Percentiles rank a stretch among this genome's conserved stretches.
Conservation (phyloP, 2,797 vertebrate species). For the Nyctalus aviator region DNA sequence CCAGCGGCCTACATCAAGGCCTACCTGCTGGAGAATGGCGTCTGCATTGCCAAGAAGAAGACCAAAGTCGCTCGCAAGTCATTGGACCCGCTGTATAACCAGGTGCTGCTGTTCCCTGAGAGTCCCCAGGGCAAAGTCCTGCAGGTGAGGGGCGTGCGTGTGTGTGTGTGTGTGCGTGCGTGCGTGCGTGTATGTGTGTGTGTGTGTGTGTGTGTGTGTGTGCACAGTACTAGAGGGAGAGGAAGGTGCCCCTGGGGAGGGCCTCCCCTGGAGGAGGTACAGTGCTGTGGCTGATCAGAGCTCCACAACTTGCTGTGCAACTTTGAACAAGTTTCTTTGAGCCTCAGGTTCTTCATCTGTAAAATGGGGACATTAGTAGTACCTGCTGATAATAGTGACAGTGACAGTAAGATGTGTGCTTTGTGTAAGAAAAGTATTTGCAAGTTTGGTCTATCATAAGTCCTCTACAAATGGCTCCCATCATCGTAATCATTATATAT, state of each 20-base stretch:
- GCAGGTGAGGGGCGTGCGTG: constrained; percentile 89
- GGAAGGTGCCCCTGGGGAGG: background rate
- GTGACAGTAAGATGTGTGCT: background rate
- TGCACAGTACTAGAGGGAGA: too few species aligned
- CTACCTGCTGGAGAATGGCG: constrained; percentile 96
- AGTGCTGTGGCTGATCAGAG: background rate
- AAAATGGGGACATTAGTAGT: background rate
- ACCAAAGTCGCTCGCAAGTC: constrained; percentile 98
- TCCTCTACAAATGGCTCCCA: background rate
- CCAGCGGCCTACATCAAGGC: constrained; percentile 98
- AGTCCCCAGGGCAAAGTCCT: constrained; percentile 98
- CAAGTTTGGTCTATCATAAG: background rate
- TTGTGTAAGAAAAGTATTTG: background rate
- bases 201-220: too few species aligned
- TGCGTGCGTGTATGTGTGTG: background rate
- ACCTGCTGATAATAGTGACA: background rate
- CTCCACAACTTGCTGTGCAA: fast-evolving
- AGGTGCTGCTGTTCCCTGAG: constrained; percentile 97
- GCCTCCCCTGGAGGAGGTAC: background rate
- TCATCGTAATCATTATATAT: fast-evolving
- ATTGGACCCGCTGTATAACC: constrained; percentile 97
- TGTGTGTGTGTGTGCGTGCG: too few species aligned
- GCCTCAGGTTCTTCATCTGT: background rate
- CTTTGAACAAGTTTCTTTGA: background rate
- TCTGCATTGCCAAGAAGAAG: constrained; percentile 98